These are phyloP conservation scores for Phaethon lepturus DNA, from an alignment of 2,113 vertebrate genomes.

Conservation along the genomic window DNA sequence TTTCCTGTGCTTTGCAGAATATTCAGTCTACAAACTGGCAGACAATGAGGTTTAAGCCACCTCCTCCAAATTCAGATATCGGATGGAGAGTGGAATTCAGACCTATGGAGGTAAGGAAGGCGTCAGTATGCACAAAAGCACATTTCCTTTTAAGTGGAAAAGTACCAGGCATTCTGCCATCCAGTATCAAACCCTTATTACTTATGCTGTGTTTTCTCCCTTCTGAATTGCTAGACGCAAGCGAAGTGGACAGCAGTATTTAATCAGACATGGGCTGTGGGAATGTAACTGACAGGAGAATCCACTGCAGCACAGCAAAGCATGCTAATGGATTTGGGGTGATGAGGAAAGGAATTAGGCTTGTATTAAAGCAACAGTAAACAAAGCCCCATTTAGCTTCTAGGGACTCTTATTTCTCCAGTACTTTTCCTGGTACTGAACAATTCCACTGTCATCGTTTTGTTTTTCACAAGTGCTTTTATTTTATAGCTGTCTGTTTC, in stretches of 20 bases:
- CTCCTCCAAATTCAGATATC: constrained; percentile 97
- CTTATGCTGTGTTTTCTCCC: neutral
- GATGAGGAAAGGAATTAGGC: constrained; percentile 21
- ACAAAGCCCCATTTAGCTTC: constrained; percentile 17
- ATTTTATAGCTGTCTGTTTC: neutral
- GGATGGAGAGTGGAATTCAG: constrained; percentile 99
- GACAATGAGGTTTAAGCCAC: constrained; percentile 99
- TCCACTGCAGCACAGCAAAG: neutral
- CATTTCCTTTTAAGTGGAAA: neutral
- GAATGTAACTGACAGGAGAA: constrained; percentile 60
- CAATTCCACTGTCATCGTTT: neutral
- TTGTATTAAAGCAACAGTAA: constrained; percentile 35
- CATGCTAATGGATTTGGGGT: constrained; percentile 26
- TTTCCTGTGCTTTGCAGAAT: constrained; percentile 82
- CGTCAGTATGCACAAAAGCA: neutral
- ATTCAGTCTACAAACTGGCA: constrained; percentile 99
- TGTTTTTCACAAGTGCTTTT: neutral
- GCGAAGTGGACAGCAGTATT: constrained; percentile 39
- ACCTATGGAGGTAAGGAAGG: constrained; percentile 91
- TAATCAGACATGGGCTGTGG: constrained; percentile 39
- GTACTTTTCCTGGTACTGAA: constrained; percentile 6
- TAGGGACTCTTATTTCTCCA: neutral
- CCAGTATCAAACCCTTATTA: neutral
- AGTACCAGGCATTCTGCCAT: constrained; percentile 4
- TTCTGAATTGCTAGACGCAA: neutral